Percentiles rank a stretch among this genome's conserved stretches.
Evolutionary conservation across 2,888 invertebrate species (phyloP).

Genomic region (Eupelmus urozonus): DNA sequence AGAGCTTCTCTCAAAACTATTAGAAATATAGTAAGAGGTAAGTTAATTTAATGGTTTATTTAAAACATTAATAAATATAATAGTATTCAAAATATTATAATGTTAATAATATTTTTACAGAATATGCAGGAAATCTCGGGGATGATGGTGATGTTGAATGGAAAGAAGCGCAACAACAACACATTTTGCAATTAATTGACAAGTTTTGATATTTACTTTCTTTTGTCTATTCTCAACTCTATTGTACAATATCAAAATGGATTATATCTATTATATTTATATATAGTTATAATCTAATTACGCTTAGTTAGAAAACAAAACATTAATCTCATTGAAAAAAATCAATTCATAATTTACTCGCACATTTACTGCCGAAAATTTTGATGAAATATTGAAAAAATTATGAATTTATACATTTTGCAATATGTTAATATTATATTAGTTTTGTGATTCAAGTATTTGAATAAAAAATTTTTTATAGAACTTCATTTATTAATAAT

Average conservation of each 20-base stretch:
- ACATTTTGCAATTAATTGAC: constrained; percentile 94
- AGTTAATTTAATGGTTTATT: constrained; percentile 1
- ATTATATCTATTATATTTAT: too few species aligned
- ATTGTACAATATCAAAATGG: too few species aligned
- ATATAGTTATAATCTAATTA: too few species aligned
- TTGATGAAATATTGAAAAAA: too few species aligned
- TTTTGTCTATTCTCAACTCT: too few species aligned
- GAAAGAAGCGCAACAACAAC: constrained; percentile 92
- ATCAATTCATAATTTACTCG: not conserved
- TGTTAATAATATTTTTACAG: constrained; percentile 77
- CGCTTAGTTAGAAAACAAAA: not conserved
- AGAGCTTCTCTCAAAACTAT: constrained; percentile 95
- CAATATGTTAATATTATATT: too few species aligned
- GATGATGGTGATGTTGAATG: constrained; percentile 91
- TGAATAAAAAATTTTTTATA: too few species aligned
- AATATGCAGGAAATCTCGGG: constrained; percentile 96
- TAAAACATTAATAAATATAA: constrained; percentile 6
- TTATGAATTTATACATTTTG: too few species aligned
- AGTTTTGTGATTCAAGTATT: too few species aligned
- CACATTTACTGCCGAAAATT: too few species aligned
- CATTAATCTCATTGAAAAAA: not conserved
- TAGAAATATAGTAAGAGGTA: constrained; percentile 94
- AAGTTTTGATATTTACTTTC: constrained; percentile 84
- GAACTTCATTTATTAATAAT: too few species aligned
- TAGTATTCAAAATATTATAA: constrained; percentile 26